phyloP scores from a whole-genome alignment of 2,113 vertebrate genomes.

The Pitta sordida region DNA sequence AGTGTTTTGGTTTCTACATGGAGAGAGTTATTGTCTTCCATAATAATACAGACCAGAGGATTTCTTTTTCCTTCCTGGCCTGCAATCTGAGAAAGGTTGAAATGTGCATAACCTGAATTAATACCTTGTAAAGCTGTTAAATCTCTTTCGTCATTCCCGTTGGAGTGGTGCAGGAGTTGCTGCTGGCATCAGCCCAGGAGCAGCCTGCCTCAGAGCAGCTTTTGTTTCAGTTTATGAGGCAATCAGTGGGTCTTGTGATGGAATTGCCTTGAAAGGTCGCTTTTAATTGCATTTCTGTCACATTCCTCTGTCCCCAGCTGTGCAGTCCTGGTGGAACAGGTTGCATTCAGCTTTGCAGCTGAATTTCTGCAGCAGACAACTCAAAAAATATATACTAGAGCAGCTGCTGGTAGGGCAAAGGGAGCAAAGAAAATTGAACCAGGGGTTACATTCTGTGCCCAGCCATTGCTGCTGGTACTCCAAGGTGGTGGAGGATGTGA shows the following conservation, averaged over 20 bases:
- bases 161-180: not conserved
- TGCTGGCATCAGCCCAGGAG: not conserved
- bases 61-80: not conserved
- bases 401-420: not conserved
- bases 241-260: not conserved
- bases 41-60: not conserved
- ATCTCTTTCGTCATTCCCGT: not conserved
- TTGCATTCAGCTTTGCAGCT: not conserved
- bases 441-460: not conserved
- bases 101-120: not conserved
- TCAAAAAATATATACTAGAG: not conserved
- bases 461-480: not conserved
- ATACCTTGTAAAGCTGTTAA: not conserved
- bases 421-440: not conserved
- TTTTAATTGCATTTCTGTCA: not conserved
- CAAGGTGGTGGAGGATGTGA: not conserved
- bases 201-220: not conserved
- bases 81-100: not conserved
- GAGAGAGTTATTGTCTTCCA: slow-evolving; percentile 5
- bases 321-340: not conserved
- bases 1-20: slow-evolving; percentile 8
- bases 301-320: not conserved
- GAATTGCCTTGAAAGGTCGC: not conserved
- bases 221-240: slow-evolving; percentile 17
- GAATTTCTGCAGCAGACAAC: accelerated